A percentile compares a stretch with the other conserved stretches of the same genome.
Evolutionary conservation across 2,888 invertebrate genomes (phyloP).

Genomic region (Macropis europaea): DNA sequence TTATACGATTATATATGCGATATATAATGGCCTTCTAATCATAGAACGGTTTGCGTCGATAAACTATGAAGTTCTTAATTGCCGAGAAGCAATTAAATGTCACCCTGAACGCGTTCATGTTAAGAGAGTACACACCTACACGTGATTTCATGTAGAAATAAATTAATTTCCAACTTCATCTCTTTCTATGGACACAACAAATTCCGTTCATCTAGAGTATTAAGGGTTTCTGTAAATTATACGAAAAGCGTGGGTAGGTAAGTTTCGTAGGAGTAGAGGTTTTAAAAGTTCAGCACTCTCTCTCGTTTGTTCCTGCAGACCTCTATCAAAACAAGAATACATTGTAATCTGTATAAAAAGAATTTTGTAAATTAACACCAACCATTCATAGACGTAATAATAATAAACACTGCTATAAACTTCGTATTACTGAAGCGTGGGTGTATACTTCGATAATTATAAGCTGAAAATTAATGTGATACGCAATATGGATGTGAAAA

Average conservation of each 20-base stretch:
- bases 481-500: conserved; percentile 28
- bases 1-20: conserved; percentile 1
- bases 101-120: neutral
- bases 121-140: neutral
- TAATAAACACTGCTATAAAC: conserved; percentile 46
- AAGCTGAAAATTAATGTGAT: conserved; percentile 56
- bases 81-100: neutral
- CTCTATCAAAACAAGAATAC: conserved; percentile 31
- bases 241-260: neutral
- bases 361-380: conserved; percentile 74
- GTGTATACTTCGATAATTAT: conserved; percentile 62
- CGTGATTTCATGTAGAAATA: neutral
- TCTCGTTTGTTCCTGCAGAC: conserved; percentile 58
- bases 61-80: neutral
- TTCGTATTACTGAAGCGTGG: conserved; percentile 53
- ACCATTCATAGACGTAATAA: conserved; percentile 45
- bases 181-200: neutral
- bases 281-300: neutral
- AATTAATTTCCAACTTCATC: neutral
- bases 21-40: conserved; percentile 27
- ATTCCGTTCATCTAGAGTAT: neutral
- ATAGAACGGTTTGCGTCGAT: neutral
- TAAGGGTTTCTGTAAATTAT: neutral
- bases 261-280: neutral
- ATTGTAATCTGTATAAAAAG: conserved; percentile 68